Percentiles rank a stretch among this genome's conserved stretches.
These are phyloP conservation scores for Clanis bilineata DNA, from an alignment of 2,888 invertebrate species.

Conservation along the genomic window DNA sequence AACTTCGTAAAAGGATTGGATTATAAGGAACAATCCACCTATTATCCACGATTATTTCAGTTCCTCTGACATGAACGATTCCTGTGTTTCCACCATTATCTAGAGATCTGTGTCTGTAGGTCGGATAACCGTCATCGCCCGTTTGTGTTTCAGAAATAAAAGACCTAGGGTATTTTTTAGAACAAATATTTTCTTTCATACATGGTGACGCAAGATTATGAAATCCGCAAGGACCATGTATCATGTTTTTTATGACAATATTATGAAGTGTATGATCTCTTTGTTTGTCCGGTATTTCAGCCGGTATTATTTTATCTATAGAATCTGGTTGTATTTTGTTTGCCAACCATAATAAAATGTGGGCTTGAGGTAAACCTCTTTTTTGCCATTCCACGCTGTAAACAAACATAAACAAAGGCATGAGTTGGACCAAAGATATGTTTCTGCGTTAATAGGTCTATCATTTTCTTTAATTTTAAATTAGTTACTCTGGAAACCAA, in stretches of 20 bases:
- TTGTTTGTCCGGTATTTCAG: slow-evolving; percentile 21
- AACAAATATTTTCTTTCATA: slow-evolving; percentile 24
- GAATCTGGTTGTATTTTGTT: background rate
- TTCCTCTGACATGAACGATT: background rate
- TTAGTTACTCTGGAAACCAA: too few relatives aligned
- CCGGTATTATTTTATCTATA: slow-evolving; percentile 11
- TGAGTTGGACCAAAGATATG: slow-evolving; percentile 17
- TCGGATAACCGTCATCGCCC: background rate
- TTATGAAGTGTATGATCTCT: slow-evolving; percentile 24
- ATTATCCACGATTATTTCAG: slow-evolving; percentile 24
- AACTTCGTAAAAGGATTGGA: too few relatives aligned
- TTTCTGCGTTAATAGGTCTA: background rate
- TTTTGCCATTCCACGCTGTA: slow-evolving; percentile 24
- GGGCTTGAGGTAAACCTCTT: slow-evolving; percentile 19
- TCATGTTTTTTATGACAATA: slow-evolving; percentile 28
- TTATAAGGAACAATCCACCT: slow-evolving; percentile 33
- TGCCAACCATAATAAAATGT: slow-evolving; percentile 20
- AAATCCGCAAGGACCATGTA: slow-evolving; percentile 31
- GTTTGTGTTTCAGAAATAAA: slow-evolving; percentile 22
- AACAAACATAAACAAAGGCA: slow-evolving; percentile 18
- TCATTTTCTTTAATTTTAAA: too few relatives aligned
- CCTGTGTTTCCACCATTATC: background rate
- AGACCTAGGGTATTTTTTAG: slow-evolving; percentile 23
- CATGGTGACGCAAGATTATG: slow-evolving; percentile 25
- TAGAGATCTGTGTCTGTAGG: background rate